Evolutionary conservation across 2,113 vertebrate genomes (phyloP), one percentile per base, ranked within the genome.

Genomic region (Capreolus pygargus): DNA sequence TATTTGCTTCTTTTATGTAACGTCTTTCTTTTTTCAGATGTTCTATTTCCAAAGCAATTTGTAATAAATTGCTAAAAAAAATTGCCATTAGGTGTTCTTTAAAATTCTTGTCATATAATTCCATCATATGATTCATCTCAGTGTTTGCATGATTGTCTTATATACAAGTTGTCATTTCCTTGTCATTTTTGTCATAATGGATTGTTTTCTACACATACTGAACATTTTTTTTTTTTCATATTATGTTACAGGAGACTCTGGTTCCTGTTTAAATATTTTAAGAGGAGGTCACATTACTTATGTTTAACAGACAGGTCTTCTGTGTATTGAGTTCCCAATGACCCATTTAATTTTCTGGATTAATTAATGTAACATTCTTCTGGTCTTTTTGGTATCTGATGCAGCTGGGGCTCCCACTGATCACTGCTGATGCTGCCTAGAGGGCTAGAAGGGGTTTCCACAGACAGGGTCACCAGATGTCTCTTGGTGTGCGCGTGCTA

Each of bases 341-440:
- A 23, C 7, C 45, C 19, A 23, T 83, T 96, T 78, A 86, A 36
- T 67, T 82, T 64, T 57, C 39, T 58, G 28, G 57, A 39, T 7
- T 10, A 57, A n/a, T 7, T 13, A 45, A n/a, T 27, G 17, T 23
- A 12, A 12, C 12, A 1, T 45, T 52, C 83, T 27, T 89, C 87
- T 52, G 1, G 4, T 70, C 23, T 54, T n/a, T 2, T 28, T 78
- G 36, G 10, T 81, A 39, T 54, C 7, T 94, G 25, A 50, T 47
- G 33, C 6, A 76, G 8, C 50, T n/a, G 8, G 8, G 17, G 25
- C 1, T 45, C 47, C 30, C 39, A 58, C 7, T 43, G 5, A n/a
- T 8, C 2, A 16, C 74, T 33, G 19, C 15, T 47, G 3, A 8
- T n/a, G 7, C 16, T 61, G 9, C 5, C n/a, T 7, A 16, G 1